Evolutionary conservation across 2,113 vertebrate genomes (phyloP), one percentile per base, ranked within the genome.

Genomic region (Melanerpes aurifrons): DNA sequence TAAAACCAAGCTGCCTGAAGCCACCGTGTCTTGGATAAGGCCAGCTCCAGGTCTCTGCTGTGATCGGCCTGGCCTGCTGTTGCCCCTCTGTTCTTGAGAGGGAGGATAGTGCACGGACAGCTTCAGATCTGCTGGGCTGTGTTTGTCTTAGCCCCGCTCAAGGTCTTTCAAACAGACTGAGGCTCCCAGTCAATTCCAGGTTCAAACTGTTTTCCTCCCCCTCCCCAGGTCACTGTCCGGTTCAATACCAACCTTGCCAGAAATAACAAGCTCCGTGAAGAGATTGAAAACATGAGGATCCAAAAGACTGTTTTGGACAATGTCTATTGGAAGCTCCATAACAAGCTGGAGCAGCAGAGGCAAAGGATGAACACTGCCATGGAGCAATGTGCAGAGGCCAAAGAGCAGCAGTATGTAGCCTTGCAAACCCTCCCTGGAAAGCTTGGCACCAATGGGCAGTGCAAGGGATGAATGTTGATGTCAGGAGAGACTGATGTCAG

Each of bases 281-380:
- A 97, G 77, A 95, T 97, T 0, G 85, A 96, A 64, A 93, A 56
- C 58, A 80, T 97, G 6, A 91, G 54, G 26, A 84, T 56, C 5
- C 94, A 95, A 84, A 98, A 97, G 67, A 89, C 91, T 1, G 16
- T 89, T n/a, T 96, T 96, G 1, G 96, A 97, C 72, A 67, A 78
- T 1, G 84, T 40, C 37, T 97, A 94, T 73, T 74, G 86, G 62
- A 95, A 96, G 72, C 89, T 98, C 17, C 62, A 37, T 0, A 68
- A 20, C n/a, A 87, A 90, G 9, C 70, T 98, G 67, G 26, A 21
- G 2, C 24, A 29, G 43, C 96, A 98, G 79, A 96, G 82, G 74
- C 95, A 57, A 11, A 82, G 91, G 56, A 96, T 98, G 96, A 64
- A 91, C 1, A 2, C 28, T 14, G 95, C 94, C 3, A 32, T 97